Conservation (phyloP, 2,888 invertebrate species). For the Ochlodes sylvanus region DNA sequence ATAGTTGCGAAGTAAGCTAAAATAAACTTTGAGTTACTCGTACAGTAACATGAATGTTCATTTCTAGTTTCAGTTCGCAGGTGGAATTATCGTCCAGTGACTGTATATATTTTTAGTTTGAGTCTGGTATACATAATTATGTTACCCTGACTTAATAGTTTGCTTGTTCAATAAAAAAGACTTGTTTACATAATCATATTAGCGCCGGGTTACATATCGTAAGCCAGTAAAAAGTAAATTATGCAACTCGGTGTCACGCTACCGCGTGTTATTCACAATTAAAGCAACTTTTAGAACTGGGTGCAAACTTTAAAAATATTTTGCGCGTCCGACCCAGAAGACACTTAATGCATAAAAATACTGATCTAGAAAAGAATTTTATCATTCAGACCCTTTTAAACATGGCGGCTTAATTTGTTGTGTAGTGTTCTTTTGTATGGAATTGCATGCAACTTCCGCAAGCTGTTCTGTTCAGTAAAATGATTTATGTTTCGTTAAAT, state of each 20-base stretch:
- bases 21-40: too few relatives aligned
- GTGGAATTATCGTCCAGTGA: too few relatives aligned
- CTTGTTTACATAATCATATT: slow-evolving; percentile 8
- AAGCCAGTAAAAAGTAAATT: slow-evolving; percentile 1
- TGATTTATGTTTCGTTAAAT: slow-evolving; percentile 24
- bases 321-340: slow-evolving; percentile 14
- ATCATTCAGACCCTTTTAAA: slow-evolving; percentile 35
- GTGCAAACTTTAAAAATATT: not conserved
- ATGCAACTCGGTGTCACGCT: not conserved
- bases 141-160: not conserved
- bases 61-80: too few relatives aligned
- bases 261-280: slow-evolving; percentile 6
- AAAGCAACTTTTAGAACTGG: not conserved
- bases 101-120: too few relatives aligned
- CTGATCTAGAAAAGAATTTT: slow-evolving; percentile 27
- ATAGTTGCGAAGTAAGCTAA: too few relatives aligned
- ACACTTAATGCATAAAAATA: slow-evolving; percentile 31
- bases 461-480: slow-evolving; percentile 19
- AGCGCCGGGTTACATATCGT: not conserved
- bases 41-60: too few relatives aligned
- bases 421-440: slow-evolving; percentile 32
- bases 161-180: not conserved
- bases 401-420: slow-evolving; percentile 36
- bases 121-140: too few relatives aligned
- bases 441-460: slow-evolving; percentile 27